Evolutionary conservation across 2,113 vertebrate species (phyloP).

Genomic region (Monarcha castaneiventris): DNA sequence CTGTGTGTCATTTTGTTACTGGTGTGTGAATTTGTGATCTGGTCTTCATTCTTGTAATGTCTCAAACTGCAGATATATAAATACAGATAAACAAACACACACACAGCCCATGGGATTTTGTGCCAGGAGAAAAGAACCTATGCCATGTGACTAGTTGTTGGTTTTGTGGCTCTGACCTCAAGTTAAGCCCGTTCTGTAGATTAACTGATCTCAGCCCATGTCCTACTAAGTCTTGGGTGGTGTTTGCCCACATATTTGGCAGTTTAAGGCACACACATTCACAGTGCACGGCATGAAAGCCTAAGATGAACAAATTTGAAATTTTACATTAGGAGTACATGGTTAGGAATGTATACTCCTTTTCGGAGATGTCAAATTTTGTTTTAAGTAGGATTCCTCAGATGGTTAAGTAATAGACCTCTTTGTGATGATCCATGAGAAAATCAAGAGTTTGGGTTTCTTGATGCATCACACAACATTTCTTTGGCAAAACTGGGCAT

Average conservation of each 20-base stretch:
- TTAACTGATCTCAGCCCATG: background rate
- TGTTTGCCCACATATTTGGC: background rate
- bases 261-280: background rate
- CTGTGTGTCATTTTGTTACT: background rate
- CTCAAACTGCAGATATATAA: background rate
- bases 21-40: background rate
- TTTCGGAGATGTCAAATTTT: background rate
- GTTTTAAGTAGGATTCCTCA: background rate
- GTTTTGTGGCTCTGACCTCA: background rate
- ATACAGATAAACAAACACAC: background rate
- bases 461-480: background rate
- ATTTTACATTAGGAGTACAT: background rate
- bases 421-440: background rate
- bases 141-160: background rate
- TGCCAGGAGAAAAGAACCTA: background rate
- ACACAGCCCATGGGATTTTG: fast-evolving
- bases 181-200: background rate
- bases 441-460: background rate
- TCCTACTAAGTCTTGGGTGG: background rate
- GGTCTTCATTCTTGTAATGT: background rate
- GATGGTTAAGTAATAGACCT: background rate
- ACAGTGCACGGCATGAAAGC: background rate
- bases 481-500: background rate
- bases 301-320: background rate
- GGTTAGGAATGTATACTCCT: background rate